A percentile compares a stretch with the other conserved stretches of the same genome.
Conservation (phyloP, 1,140 invertebrate genomes). For the Procambarus clarkii region DNA sequence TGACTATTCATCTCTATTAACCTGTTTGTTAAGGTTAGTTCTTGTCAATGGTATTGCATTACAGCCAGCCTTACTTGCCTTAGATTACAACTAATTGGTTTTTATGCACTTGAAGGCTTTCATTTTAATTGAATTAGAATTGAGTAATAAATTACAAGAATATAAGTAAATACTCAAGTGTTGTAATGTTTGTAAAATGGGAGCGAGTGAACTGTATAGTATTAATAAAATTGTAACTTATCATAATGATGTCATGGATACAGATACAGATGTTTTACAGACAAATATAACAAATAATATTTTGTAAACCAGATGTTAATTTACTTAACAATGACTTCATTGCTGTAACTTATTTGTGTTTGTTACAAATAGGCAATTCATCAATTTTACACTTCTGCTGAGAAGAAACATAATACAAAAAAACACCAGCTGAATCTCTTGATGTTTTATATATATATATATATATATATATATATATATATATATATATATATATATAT, state of each 20-base stretch:
- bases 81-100: neutral
- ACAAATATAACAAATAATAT: neutral
- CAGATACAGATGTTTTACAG: neutral
- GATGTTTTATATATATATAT: neutral
- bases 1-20: neutral
- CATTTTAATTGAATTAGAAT: neutral
- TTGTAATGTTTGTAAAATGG: neutral
- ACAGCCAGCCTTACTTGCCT: constrained; percentile 8
- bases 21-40: neutral
- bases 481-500: neutral
- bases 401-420: neutral
- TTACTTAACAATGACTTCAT: neutral
- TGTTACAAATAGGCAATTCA: neutral
- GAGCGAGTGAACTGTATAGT: neutral
- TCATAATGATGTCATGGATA: neutral
- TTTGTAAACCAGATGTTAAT: neutral
- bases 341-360: constrained; percentile 1
- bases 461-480: neutral
- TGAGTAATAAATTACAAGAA: neutral
- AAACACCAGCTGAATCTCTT: neutral
- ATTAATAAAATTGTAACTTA: neutral
- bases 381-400: neutral
- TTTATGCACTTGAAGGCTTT: constrained; percentile 1
- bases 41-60: neutral
- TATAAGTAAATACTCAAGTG: neutral